Evolutionary conservation across 2,888 invertebrate species (phyloP), one percentile per base, ranked within the genome.

Genomic region (Choristoneura rosaceana): DNA sequence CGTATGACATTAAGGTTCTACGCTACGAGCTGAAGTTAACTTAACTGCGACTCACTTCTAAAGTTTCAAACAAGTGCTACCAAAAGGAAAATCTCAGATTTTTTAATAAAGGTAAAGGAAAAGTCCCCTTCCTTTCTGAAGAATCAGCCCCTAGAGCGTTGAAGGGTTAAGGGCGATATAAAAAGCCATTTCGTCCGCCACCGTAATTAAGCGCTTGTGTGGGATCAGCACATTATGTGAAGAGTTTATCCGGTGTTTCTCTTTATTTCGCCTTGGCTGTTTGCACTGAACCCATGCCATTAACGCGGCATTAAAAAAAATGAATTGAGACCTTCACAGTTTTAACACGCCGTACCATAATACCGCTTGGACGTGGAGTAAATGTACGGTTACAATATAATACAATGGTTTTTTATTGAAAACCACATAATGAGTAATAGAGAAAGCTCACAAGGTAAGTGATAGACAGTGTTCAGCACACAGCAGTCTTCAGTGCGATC

Each of bases 181-280:
- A 71, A 70, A 71, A 67, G 55, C 62, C 67, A 45, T 67, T 62
- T 55, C 58, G 66, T 60, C 61, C 50, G 15, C 34, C 33, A 34
- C 64, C 67, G 55, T 71, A 71, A 71, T 71, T 71, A 71, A 71
- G 62, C 17, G 52, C 70, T 52, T 70, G 61, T 66, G 66, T 62
- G 45, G 55, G 33, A 12, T 33, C 47, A 25, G 63, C 45, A 47
- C 63, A 34, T 64, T 34, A 64, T 50, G 55, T 45, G 60, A 41
- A 66, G 61, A 17, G 52, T 25, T 50, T 25, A 52, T 34, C 52
- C 60, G 41, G 50, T 14, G 12, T 17, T 34, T 59, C 47, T 70
- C 65, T 58, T 65, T 65, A 70, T 64, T 59, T 65, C 12, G 12
- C 14, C 60, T 47, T 52, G 43, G 41, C 52, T 61, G 63, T 61